Evolutionary conservation across 1,140 invertebrate species (phyloP), one percentile per base, ranked within the genome.

Genomic region (Rhagoletis pomonella): DNA sequence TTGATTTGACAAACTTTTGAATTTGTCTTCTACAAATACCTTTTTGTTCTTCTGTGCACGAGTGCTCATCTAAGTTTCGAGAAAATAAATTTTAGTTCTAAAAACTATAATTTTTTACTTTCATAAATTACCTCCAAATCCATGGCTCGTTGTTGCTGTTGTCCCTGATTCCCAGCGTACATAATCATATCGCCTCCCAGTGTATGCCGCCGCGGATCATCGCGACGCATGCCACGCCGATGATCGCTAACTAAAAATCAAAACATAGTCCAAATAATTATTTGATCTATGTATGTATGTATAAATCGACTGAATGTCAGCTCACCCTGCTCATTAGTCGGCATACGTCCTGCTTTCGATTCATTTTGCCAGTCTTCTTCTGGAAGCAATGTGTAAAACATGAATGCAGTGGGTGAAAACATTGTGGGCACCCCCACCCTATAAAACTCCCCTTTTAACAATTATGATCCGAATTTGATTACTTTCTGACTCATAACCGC

Each of bases 171-270:
- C 87, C 90, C 89, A 94, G 89, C 94, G 89, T 96, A 95, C 88
- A 95, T 94, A 58, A 96, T 94, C 90, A 96, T 95, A 89, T 95
- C 95, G 47, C 95, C 95, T 60, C 95, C 95, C 86, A 96, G 94
- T 64, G 96, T 96, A 90, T 96, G 96, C 47, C 96, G 94, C 12
- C 96, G 93, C 42, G 95, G 95, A 92, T 96, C 96, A 93, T 96
- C 95, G 89, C 87, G 65, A 5, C 81, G 94, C 94, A 91, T 94
- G 91, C 91, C 92, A 29, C 94, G 93, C 55, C 94, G 91, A 89
- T 94, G 93, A 89, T 94, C 93, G 86, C 94, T 58, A 44, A 55
- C 73, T 81, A n/a, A 19, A 2, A n/a, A 87, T 73, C 47, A 59
- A 87, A 67, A 4, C 44, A 87, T 1, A 73, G 7, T 19, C 0